phyloP scores from a whole-genome alignment of 2,888 invertebrate genomes.

The Hanleya hanleyi region DNA sequence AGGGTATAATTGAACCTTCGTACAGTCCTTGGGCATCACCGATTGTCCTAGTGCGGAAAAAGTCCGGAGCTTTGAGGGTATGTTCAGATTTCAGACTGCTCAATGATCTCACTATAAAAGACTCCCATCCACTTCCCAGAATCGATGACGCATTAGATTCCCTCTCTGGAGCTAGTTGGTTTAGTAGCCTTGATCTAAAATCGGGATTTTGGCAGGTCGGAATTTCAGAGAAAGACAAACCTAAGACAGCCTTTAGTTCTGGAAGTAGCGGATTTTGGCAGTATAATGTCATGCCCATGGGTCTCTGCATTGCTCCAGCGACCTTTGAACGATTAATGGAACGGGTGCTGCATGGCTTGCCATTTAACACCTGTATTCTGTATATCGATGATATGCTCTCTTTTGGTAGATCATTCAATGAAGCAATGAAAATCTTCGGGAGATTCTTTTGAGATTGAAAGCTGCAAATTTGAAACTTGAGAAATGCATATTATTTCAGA shows the following conservation, averaged over 20 bases:
- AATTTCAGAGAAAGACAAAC: neutral
- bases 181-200: neutral
- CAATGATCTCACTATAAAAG: neutral
- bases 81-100: neutral
- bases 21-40: conserved; percentile 34
- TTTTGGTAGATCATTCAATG: neutral
- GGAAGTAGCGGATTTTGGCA: neutral
- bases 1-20: conserved; percentile 37
- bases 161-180: neutral
- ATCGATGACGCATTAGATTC: neutral
- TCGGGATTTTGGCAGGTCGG: neutral
- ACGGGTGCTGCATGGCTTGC: neutral
- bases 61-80: conserved; percentile 21
- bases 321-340: neutral
- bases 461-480: neutral
- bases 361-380: neutral
- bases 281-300: neutral
- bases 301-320: neutral
- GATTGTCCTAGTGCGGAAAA: conserved; percentile 33
- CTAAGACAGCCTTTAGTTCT: neutral
- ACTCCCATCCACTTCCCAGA: neutral
- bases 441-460: neutral
- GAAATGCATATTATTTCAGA: neutral
- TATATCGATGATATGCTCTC: neutral
- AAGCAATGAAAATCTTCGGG: neutral